These are phyloP conservation scores for Columba livia DNA, from an alignment of 2,113 vertebrate genomes.

Conservation along the genomic window DNA sequence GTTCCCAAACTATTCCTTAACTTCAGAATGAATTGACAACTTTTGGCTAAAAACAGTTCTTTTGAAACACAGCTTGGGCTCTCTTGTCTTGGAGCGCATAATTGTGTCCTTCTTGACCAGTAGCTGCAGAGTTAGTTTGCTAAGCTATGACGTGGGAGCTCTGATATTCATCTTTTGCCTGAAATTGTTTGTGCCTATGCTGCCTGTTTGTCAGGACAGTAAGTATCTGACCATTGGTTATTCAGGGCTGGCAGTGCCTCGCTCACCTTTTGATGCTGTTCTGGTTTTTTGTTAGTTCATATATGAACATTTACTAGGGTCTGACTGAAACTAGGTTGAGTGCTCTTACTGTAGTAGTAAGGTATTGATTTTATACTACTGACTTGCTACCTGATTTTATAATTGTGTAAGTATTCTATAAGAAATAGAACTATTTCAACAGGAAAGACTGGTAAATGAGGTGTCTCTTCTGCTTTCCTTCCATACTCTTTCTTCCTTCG, in stretches of 20 bases:
- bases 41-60: not conserved
- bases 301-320: not conserved
- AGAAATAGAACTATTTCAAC: not conserved
- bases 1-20: not conserved
- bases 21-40: not conserved
- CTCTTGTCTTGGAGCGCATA: not conserved
- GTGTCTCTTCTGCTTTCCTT: not conserved
- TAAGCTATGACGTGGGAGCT: not conserved
- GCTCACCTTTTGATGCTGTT: not conserved
- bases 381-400: not conserved
- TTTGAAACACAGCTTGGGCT: not conserved
- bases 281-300: not conserved
- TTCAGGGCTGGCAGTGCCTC: not conserved
- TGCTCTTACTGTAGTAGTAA: not conserved
- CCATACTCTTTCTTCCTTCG: not conserved
- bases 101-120: not conserved
- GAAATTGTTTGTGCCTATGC: not conserved
- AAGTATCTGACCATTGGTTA: not conserved
- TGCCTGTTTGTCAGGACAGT: not conserved
- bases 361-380: not conserved
- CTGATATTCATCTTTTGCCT: not conserved
- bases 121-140: not conserved
- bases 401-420: not conserved
- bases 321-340: not conserved
- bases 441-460: not conserved